Evolutionary conservation across 2,888 invertebrate genomes (phyloP), one percentile per base, ranked within the genome.

Genomic region (Chrysolina haemoptera): DNA sequence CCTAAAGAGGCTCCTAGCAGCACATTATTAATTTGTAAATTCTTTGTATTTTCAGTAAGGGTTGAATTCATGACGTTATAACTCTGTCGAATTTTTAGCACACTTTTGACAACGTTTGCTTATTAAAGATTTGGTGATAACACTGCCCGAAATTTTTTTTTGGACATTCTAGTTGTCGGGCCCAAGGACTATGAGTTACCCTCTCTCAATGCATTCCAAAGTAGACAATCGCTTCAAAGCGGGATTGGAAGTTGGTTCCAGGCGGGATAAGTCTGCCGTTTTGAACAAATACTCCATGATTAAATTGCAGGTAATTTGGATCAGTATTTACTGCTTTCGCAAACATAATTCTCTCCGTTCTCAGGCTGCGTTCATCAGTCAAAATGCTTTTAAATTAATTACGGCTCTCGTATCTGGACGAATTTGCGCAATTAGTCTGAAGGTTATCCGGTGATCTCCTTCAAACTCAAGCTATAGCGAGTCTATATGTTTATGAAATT

Each of bases 391-490:
- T 71, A 80, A 75, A 79, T 79, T 80, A 80, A 80, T 80, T 78
- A 77, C 79, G 55, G 68, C 71, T 70, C 46, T 59, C 65, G 74
- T 80, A 81, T 81, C 80, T 79, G 78, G 74, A 78, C 80, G 76
- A 81, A 80, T 79, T 81, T 83, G 78, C 8, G 35, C 81, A 82
- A 83, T 82, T 80, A 83, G 82, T 77, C 81, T 81, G 75, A 81
- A 79, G 79, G 80, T 79, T 79, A 70, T 67, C 55, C 46, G 70
- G 70, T 48, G 68, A 63, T 48, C 18, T 18, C 20, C 11, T 12
- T 53, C 20, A 12, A 53, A 20, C 18, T 53, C 20, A 12, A 53
- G 53, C 18, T 53, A 10, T 4, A 16, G 20, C 16, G 16, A 11
- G 53, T 53, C 53, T 18, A 53, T 53, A 16, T 1, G 18, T 53